Percentiles rank a stretch among this genome's conserved stretches.
phyloP scores from a whole-genome alignment of 2,797 vertebrate genomes.

The Falco cherrug region DNA sequence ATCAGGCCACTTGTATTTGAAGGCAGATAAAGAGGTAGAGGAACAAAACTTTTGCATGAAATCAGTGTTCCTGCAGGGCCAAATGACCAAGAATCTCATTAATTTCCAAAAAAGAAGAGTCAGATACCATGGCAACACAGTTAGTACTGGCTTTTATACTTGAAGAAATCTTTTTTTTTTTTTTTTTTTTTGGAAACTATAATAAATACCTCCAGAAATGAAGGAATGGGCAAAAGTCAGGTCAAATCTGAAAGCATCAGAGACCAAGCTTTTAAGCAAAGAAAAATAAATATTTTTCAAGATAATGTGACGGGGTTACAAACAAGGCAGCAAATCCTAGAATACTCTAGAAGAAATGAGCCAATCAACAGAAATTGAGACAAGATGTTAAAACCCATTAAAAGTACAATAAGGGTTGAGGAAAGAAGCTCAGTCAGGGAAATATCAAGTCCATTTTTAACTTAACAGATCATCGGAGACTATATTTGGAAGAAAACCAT shows the following conservation, averaged over 20 bases:
- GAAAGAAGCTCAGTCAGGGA: background rate
- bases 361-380: background rate
- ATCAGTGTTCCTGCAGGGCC: background rate
- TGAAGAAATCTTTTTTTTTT: background rate
- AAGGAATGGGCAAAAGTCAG: background rate
- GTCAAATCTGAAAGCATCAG: background rate
- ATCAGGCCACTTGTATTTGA: background rate
- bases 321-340: background rate
- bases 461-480: background rate
- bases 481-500: background rate
- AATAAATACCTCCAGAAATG: background rate
- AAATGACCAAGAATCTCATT: constrained; percentile 4
- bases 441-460: background rate
- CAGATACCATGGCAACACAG: background rate
- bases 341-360: background rate
- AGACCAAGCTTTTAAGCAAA: background rate
- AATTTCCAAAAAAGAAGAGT: background rate
- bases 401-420: accelerated
- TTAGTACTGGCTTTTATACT: background rate
- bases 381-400: background rate
- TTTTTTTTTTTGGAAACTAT: background rate
- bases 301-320: background rate
- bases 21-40: background rate
- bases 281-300: background rate
- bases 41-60: background rate